Evolutionary conservation across 2,797 vertebrate species (phyloP).

Genomic region (Acipenser oxyrinchus): DNA sequence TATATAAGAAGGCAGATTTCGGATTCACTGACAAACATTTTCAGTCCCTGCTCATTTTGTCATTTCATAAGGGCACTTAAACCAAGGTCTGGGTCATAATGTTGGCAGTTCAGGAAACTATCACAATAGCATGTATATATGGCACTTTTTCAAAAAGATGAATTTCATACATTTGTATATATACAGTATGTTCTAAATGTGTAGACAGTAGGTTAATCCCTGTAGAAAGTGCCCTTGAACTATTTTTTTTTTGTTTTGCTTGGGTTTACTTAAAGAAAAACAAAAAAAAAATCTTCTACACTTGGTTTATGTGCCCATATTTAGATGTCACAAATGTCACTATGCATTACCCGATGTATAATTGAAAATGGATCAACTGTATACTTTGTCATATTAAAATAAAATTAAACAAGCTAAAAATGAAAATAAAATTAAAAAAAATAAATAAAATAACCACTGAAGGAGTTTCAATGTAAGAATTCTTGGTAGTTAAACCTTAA

Average conservation of each 20-base stretch:
- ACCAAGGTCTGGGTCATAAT: constrained; percentile 56
- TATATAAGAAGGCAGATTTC: constrained; percentile 37
- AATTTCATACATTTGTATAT: constrained; percentile 1
- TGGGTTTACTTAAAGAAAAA: not conserved
- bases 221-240: not conserved
- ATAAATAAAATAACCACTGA: too few relatives aligned
- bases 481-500: too few relatives aligned
- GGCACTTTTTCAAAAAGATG: not conserved
- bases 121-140: constrained; percentile 27
- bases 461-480: too few relatives aligned
- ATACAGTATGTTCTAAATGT: not conserved
- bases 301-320: constrained; percentile 1
- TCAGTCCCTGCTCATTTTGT: not conserved
- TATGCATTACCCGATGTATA: not conserved
- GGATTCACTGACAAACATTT: constrained; percentile 14
- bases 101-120: constrained; percentile 53
- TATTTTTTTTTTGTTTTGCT: not conserved
- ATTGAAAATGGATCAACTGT: not conserved
- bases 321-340: not conserved
- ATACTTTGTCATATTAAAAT: not conserved
- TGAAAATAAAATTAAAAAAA: too few relatives aligned
- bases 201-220: not conserved
- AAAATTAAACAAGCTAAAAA: too few relatives aligned
- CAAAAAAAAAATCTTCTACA: not conserved
- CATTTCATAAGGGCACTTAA: constrained; percentile 22